A percentile compares a stretch with the other conserved stretches of the same genome.
phyloP scores from a whole-genome alignment of 2,888 invertebrate genomes.

The Meiosimyza decipiens region DNA sequence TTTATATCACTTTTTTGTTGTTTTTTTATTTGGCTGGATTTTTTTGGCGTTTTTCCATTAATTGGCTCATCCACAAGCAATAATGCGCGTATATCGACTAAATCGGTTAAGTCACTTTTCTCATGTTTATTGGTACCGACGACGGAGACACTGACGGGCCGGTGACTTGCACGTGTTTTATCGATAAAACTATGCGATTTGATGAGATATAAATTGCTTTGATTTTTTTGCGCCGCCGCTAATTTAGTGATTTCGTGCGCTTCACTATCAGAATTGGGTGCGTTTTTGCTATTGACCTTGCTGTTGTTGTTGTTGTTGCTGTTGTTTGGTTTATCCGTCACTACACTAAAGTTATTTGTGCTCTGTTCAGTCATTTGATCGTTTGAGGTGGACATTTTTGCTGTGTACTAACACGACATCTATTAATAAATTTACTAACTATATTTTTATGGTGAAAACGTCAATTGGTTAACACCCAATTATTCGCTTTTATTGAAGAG shows the following conservation, averaged over 20 bases:
- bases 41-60: conserved; percentile 1
- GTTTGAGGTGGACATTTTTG: too few relatives aligned
- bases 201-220: conserved; percentile 46
- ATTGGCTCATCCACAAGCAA: conserved; percentile 3
- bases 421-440: too few relatives aligned
- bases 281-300: neutral
- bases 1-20: conserved; percentile 28
- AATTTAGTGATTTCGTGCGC: conserved; percentile 30
- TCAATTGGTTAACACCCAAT: too few relatives aligned
- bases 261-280: conserved; percentile 38
- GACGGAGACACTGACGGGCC: neutral
- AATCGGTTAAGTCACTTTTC: neutral
- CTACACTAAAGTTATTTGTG: neutral
- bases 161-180: conserved; percentile 34
- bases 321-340: neutral
- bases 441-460: too few relatives aligned
- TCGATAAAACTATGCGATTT: conserved; percentile 49
- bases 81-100: neutral
- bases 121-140: neutral
- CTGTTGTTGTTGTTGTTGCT: too few relatives aligned
- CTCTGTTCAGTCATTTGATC: too few relatives aligned
- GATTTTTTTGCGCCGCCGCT: conserved; percentile 42
- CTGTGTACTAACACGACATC: too few relatives aligned
- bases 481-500: too few relatives aligned
- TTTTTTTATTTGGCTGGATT: conserved; percentile 21